Base-by-base conservation (phyloP, 2,113 vertebrate species). In the Hystrix brachyura region DNA sequence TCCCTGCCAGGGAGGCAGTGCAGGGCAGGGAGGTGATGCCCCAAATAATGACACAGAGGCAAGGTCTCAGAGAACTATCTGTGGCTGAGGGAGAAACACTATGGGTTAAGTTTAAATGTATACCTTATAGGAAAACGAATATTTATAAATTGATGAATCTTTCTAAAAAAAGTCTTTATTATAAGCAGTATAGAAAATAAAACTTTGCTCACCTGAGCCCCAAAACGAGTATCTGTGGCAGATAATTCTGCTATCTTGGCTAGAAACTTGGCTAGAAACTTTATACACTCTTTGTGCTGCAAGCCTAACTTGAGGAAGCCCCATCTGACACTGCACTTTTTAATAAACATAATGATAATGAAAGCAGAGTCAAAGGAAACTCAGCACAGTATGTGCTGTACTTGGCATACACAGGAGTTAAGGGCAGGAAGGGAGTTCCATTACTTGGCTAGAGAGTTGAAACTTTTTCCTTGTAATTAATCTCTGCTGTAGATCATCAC, bases 261-360 rank as follows among this genome's bases (percentile, higher is more conserved):
- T n/a, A n/a, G n/a, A n/a, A n/a, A n/a, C n/a, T n/a, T n/a, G n/a
- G n/a, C n/a, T n/a, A 87, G 83, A 29, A 91, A 90, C 46, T 38
- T 65, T 53, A 69, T 29, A 78, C 53, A 88, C 62, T 96, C 29
- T 85, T 48, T 81, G 62, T 71, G 32, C 59, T 76, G 32, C 13
- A 86, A 79, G 69, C 12, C 34, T 78, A 93, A 89, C n/a, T 43
- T 48, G 64, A 76, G 46, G 80, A 79, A 83, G n/a, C 48, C 71
- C 55, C 60, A 48, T 60, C 60, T 92, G 94, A 46, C 83, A 94
- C 5, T 60, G 17, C 32, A 25, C 34, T 85, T 94, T 90, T 78
- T 59, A 92, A 92, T 90, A 94, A 91, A 96, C 48, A 67, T 76
- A 94, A 90, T 87, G 92, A 87, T 79, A 86, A 91, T 79, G 79